phyloP scores from a whole-genome alignment of 2,888 invertebrate genomes.

The Chymomyza caudatula region DNA sequence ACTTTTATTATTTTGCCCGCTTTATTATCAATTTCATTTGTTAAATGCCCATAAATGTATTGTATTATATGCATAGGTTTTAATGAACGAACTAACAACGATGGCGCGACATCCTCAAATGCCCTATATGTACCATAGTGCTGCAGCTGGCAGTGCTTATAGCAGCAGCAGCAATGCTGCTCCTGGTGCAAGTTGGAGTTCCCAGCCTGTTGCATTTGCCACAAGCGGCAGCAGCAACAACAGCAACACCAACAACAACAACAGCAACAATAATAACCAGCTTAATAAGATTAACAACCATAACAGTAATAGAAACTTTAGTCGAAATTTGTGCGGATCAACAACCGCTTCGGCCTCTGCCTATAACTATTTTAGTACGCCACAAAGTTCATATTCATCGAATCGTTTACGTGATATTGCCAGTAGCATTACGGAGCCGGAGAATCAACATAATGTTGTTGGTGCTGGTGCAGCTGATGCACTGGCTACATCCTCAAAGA shows the following conservation, averaged over 20 bases:
- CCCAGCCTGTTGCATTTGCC: neutral
- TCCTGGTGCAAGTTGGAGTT: neutral
- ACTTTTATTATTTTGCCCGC: conserved; percentile 13
- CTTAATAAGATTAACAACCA: neutral
- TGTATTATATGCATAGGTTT: conserved; percentile 29
- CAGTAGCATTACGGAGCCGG: conserved; percentile 6
- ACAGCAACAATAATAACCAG: neutral
- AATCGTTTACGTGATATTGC: conserved; percentile 52
- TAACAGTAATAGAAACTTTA: neutral
- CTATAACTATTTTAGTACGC: conserved; percentile 53
- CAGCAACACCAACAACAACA: conserved; percentile 16
- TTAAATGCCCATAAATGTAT: neutral
- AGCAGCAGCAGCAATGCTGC: neutral
- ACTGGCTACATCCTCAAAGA: conserved; percentile 39
- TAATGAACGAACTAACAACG: conserved; percentile 36
- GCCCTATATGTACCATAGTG: neutral
- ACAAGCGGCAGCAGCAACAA: conserved; percentile 11
- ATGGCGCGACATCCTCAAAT: conserved; percentile 10
- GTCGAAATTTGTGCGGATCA: conserved; percentile 10
- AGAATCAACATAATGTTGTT: neutral
- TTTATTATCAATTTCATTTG: neutral
- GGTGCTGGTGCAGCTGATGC: conserved; percentile 25
- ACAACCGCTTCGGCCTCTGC: conserved; percentile 11
- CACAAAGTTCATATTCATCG: conserved; percentile 61
- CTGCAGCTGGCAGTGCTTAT: neutral